Percentiles rank a stretch among this genome's conserved stretches.
phyloP scores from a whole-genome alignment of 2,888 invertebrate species.

The Cephus pygmeus region DNA sequence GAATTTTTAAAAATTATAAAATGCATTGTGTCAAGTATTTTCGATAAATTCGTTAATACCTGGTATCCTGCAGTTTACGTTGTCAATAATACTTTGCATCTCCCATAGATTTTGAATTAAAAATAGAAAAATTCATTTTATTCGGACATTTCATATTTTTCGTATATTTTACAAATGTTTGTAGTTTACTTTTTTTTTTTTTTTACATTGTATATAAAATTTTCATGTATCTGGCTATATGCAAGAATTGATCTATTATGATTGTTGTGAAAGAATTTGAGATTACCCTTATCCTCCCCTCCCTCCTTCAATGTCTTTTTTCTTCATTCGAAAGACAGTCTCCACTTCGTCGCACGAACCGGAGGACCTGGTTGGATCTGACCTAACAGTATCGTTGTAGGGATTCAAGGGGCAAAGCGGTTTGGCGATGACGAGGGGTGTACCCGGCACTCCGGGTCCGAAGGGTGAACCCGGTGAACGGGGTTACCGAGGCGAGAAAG shows the following conservation, averaged over 20 bases:
- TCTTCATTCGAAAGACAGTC: not conserved
- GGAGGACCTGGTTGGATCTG: slow-evolving; percentile 62
- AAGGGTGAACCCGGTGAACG: slow-evolving; percentile 70
- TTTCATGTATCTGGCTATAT: not conserved
- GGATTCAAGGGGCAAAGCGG: slow-evolving; percentile 70
- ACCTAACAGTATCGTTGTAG: slow-evolving; percentile 64
- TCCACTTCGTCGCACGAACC: slow-evolving; percentile 23
- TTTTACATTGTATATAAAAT: not conserved
- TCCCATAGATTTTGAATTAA: no score
- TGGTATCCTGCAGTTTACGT: not conserved
- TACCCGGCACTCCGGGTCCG: slow-evolving; percentile 71
- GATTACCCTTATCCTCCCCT: not conserved
- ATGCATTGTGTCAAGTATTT: not conserved
- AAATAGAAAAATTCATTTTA: no score
- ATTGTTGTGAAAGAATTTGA: not conserved
- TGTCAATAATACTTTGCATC: not conserved
- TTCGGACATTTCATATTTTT: no score
- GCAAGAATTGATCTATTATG: not conserved
- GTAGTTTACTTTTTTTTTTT: no score
- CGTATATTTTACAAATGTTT: no score
- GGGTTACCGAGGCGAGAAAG: slow-evolving; percentile 76
- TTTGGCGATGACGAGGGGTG: slow-evolving; percentile 72
- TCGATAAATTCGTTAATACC: not conserved
- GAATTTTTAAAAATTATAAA: not conserved
- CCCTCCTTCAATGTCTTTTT: not conserved